Base-by-base conservation (phyloP, 2,113 vertebrate genomes). In the Vombatus ursinus region DNA sequence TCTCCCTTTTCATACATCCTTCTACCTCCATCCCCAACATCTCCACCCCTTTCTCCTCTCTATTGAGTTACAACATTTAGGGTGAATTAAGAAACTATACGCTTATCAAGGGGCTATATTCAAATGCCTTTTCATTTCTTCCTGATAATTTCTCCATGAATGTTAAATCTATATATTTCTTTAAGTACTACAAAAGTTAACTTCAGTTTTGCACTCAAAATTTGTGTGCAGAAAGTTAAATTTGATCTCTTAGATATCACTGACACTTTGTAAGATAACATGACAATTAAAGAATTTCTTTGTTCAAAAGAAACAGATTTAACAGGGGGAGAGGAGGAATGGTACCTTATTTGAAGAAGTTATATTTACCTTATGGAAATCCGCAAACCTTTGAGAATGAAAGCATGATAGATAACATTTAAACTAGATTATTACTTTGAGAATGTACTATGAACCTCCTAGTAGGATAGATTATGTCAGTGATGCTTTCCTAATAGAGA, bases 21-120 rank as follows among this genome's bases (percentile, higher is more conserved):
- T 92, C 23, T 93, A 3, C 91, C 92, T 68, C 90, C 92, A 50
- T 19, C 89, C 95, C 26, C 25, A 84, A 52, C 77, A 52, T 51
- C 68, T 84, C 23, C 51, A 50, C 3, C 23, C 57, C 25, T 91
- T 84, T 84, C 37, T 84, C 49, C 91, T 93, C 91, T 92, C 24
- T 95, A 11, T 93, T 89, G 37, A 37, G 77, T 96, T 96, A 94
- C 37, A 90, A 4, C 90, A 96, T 92, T 93, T 93, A 77, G 8
- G 24, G 8, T 48, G 49, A n/a, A 22, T 57, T 54, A 49, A 93
- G 61, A 92, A 44, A 48, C 92, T 93, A 0, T 57, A 51, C 6
- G 28, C 92, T 95, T 90, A 44, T 94, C 26, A 90, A 50, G 24
- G 2, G 24, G 49, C 19, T 91, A 22, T 53, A 90, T 93, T 50